Percentiles rank a stretch among this genome's conserved stretches.
These are phyloP conservation scores for Dipodomys merriami DNA, from an alignment of 2,113 vertebrate species.

Conservation along the genomic window DNA sequence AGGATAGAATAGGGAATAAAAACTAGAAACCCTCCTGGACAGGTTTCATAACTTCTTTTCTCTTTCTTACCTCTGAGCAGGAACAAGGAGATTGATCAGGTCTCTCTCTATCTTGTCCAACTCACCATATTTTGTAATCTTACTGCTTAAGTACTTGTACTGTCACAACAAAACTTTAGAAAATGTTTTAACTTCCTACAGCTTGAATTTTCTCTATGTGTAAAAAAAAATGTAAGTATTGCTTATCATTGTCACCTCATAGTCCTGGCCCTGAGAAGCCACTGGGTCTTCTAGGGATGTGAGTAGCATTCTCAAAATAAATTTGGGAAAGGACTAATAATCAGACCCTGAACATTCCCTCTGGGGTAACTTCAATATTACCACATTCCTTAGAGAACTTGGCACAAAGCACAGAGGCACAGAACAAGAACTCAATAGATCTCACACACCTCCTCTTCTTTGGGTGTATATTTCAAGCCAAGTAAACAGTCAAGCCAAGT, in stretches of 20 bases:
- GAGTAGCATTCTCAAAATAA: background rate
- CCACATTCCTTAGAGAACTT: background rate
- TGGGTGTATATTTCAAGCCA: background rate
- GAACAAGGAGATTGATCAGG: fast-evolving
- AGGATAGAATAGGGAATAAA: background rate
- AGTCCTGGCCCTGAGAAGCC: background rate
- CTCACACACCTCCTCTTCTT: background rate
- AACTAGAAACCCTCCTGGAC: background rate
- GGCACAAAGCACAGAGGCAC: background rate
- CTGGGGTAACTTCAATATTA: too few species aligned
- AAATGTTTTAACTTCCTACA: background rate
- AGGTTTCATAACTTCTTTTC: background rate
- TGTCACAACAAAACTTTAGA: background rate
- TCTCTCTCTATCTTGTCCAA: background rate
- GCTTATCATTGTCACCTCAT: background rate
- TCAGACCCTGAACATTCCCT: background rate
- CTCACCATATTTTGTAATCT: fast-evolving
- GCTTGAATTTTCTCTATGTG: background rate
- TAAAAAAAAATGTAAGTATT: background rate
- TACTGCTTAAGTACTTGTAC: background rate
- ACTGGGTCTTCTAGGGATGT: background rate
- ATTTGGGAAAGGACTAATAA: background rate
- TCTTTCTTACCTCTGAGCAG: background rate
- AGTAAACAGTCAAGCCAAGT: background rate
- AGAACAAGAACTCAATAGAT: background rate